Conservation (phyloP, 2,113 vertebrate species). For the Crotalus helleri region DNA sequence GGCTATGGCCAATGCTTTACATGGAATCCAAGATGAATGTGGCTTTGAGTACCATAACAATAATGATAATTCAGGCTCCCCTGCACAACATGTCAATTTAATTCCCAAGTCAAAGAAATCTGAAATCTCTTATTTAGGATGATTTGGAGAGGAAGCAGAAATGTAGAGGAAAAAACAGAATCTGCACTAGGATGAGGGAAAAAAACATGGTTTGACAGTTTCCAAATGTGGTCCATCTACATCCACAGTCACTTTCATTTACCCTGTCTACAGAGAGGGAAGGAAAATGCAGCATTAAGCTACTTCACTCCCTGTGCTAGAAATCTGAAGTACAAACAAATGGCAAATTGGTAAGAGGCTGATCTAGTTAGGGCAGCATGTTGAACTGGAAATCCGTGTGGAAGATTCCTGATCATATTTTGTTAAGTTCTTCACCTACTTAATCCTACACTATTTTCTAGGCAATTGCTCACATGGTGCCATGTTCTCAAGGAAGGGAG, state of each 20-base stretch:
- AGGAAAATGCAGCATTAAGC: background rate
- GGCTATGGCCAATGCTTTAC: background rate
- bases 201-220: background rate
- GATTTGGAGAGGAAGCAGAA: background rate
- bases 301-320: background rate
- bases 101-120: background rate
- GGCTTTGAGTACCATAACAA: background rate
- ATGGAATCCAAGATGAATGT: background rate
- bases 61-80: background rate
- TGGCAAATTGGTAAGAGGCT: background rate
- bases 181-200: background rate
- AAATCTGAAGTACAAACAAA: no score
- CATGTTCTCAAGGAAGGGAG: background rate
- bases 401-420: background rate
- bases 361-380: background rate
- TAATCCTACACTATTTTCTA: background rate
- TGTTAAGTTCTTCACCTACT: background rate
- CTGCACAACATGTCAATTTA: background rate
- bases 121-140: background rate
- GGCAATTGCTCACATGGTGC: background rate
- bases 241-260: background rate
- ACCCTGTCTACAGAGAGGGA: background rate
- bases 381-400: background rate
- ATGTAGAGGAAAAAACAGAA: background rate
- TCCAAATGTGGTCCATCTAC: background rate